These are phyloP conservation scores for Melipona bicolor DNA, from an alignment of 2,888 invertebrate genomes.

Conservation along the genomic window DNA sequence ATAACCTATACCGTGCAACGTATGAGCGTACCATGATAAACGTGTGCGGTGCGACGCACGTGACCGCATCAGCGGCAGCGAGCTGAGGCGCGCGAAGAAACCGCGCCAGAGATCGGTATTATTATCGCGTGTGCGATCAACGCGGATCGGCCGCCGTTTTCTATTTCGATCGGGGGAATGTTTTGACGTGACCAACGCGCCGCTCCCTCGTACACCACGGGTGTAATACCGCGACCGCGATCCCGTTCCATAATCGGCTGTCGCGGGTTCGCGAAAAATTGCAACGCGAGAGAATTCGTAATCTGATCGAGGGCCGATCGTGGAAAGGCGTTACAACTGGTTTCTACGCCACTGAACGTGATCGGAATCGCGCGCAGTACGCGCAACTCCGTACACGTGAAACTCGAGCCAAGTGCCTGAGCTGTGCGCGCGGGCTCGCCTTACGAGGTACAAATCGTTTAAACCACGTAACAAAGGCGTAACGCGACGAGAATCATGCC, in stretches of 20 bases:
- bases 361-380: conserved; percentile 57
- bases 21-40: conserved; percentile 44
- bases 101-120: conserved; percentile 20
- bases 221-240: conserved; percentile 12
- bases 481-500: conserved; percentile 19
- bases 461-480: conserved; percentile 60
- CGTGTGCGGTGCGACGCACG: conserved; percentile 53
- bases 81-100: conserved; percentile 36
- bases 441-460: conserved; percentile 66
- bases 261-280: conserved; percentile 51
- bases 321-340: conserved; percentile 51
- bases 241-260: conserved; percentile 37
- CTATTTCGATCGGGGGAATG: conserved; percentile 41
- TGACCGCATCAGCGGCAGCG: conserved; percentile 45
- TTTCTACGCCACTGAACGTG: conserved; percentile 64
- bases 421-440: conserved; percentile 46
- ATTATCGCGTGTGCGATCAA: conserved; percentile 27
- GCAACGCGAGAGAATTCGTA: conserved; percentile 31
- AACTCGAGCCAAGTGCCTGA: conserved; percentile 60
- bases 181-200: conserved; percentile 39
- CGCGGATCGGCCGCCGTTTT: conserved; percentile 19
- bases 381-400: conserved; percentile 46
- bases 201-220: neutral
- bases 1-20: conserved; percentile 13
- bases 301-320: conserved; percentile 53